These are phyloP conservation scores for Cylindroiulus punctatus DNA, from an alignment of 2,888 invertebrate genomes.

Conservation along the genomic window DNA sequence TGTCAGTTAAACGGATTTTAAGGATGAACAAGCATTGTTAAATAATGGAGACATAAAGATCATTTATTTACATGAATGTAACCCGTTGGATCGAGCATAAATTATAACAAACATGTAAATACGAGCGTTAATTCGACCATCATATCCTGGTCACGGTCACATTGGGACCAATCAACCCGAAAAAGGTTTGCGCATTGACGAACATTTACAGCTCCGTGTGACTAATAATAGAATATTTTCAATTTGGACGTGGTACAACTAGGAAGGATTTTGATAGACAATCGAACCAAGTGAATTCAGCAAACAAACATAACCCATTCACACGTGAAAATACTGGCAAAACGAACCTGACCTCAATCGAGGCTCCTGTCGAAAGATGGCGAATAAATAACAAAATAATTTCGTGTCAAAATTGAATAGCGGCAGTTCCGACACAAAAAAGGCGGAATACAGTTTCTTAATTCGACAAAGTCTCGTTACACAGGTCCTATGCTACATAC, in stretches of 20 bases:
- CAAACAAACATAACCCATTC: constrained; percentile 35
- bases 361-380: constrained; percentile 35
- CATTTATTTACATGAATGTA: not conserved
- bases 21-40: not conserved
- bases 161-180: constrained; percentile 42
- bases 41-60: not conserved
- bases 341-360: constrained; percentile 43
- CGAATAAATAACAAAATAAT: constrained; percentile 39
- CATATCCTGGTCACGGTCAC: constrained; percentile 43
- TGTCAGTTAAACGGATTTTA: not conserved
- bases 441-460: not conserved
- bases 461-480: not conserved
- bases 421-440: not conserved
- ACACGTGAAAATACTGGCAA: constrained; percentile 35
- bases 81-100: not conserved
- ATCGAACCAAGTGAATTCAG: constrained; percentile 3
- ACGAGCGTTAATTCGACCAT: not conserved
- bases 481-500: not conserved
- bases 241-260: not conserved
- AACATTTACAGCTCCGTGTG: constrained; percentile 19
- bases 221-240: constrained; percentile 31
- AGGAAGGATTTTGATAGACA: not conserved
- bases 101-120: not conserved
- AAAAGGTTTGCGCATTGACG: not conserved
- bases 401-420: constrained; percentile 11